These are phyloP conservation scores for Didymodactylos carnosus DNA, from an alignment of 2,888 invertebrate genomes.

Conservation along the genomic window DNA sequence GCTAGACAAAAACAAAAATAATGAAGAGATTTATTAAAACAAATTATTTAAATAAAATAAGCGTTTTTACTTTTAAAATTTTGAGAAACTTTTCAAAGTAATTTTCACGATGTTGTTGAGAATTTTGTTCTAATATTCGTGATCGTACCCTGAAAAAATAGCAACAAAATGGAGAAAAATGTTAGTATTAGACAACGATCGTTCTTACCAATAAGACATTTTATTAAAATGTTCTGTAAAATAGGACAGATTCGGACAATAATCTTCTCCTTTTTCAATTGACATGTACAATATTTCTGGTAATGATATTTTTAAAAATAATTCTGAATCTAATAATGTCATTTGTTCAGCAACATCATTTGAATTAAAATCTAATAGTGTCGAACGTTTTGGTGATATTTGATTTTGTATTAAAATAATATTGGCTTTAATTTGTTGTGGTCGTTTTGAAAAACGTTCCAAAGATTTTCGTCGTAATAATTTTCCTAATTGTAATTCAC, in stretches of 20 bases:
- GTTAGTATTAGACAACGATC: not conserved
- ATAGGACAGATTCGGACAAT: slow-evolving; percentile 78
- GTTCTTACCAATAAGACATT: slow-evolving; percentile 72
- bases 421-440: not conserved
- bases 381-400: slow-evolving; percentile 29
- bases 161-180: not conserved
- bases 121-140: slow-evolving; percentile 66
- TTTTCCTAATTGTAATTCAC: slow-evolving; percentile 66
- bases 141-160: slow-evolving; percentile 52
- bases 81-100: slow-evolving; percentile 76
- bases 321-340: slow-evolving; percentile 78
- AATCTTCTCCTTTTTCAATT: slow-evolving; percentile 84
- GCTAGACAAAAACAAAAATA: slow-evolving; percentile 32
- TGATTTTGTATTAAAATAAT: not conserved
- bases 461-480: slow-evolving; percentile 68
- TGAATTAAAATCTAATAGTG: slow-evolving; percentile 74
- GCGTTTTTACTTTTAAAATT: slow-evolving; percentile 57
- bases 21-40: too few species aligned
- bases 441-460: slow-evolving; percentile 25
- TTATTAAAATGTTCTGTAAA: slow-evolving; percentile 99
- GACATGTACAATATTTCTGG: slow-evolving; percentile 93
- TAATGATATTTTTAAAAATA: slow-evolving; percentile 86
- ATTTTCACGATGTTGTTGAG: slow-evolving; percentile 81
- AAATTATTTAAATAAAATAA: too few species aligned
- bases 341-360: slow-evolving; percentile 90